Evolutionary conservation across 2,113 vertebrate genomes (phyloP), one percentile per base, ranked within the genome.

Genomic region (Chaenocephalus aceratus): DNA sequence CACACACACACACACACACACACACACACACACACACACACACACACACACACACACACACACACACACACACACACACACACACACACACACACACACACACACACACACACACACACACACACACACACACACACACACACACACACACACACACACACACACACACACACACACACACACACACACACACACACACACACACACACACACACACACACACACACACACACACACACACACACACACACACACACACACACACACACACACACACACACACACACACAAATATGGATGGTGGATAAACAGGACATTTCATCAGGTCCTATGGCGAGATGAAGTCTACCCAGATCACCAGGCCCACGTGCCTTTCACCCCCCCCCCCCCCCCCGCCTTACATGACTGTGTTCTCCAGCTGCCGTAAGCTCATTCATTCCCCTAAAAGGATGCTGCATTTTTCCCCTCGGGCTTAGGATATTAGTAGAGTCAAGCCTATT

Each of bases 371-470:
- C 82, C 77, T 75, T 30, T 30, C 30, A 30, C 4, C 30, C 36
- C 36, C 36, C 36, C 80, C 79, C 4, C 30, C 36, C 36, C 80
- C 75, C 77, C 79, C 75, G 75, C 51, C 79, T 79, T 86, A 89
- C 83, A 86, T 69, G 82, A 75, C 57, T 13, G 83, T 59, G 5
- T 86, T 72, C 59, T 78, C 81, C 56, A 46, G 65, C 78, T 16
- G 34, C 65, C 11, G 34, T 75, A 80, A 79, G 65, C 85, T 89
- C 82, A 90, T 86, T 87, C 86, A 92, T 87, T 91, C 77, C 88
- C 86, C 80, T 92, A 92, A 90, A 93, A 92, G 89, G 87, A 86
- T 81, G 89, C 76, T 63, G 73, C 72, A 80, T 82, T 87, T 87
- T 78, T 69, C 63, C 82, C 9, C 15, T 41, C 36, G 68, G 69